phyloP scores from a whole-genome alignment of 2,888 invertebrate species.

The Acanthosepion esculentum region DNA sequence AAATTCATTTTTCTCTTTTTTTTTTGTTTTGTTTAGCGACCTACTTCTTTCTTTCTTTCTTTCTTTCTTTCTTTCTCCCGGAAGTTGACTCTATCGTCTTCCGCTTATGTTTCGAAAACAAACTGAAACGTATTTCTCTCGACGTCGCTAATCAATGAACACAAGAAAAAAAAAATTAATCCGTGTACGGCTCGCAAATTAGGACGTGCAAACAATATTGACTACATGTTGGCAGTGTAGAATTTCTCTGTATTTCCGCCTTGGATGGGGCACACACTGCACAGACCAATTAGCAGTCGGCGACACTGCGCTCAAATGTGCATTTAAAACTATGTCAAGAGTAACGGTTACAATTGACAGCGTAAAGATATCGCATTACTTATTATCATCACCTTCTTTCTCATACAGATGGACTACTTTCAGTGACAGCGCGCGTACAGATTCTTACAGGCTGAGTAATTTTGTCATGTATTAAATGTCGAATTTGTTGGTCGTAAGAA shows the following conservation, averaged over 20 bases:
- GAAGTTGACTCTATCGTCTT: not conserved
- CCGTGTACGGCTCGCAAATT: not conserved
- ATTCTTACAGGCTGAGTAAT: too few species aligned
- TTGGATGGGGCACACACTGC: not conserved
- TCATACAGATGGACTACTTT: too few species aligned
- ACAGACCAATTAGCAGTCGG: not conserved
- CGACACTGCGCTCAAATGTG: not conserved
- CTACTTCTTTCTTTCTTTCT: not conserved
- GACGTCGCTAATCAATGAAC: not conserved
- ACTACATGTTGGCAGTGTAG: conserved; percentile 15
- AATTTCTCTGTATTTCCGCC: not conserved
- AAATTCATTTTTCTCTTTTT: too few species aligned
- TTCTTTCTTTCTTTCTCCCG: conserved; percentile 6
- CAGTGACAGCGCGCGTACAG: too few species aligned
- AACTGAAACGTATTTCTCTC: not conserved
- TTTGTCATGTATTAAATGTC: too few species aligned
- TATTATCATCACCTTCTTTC: not conserved
- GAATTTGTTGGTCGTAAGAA: too few species aligned
- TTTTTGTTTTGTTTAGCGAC: too few species aligned
- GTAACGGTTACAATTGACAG: not conserved
- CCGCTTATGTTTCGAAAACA: not conserved
- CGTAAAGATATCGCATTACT: not conserved
- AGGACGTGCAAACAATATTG: not conserved
- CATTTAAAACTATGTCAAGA: not conserved
- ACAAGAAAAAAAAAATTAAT: not conserved